phyloP scores from a whole-genome alignment of 2,113 vertebrate species.

The Gymnocephalus cernua region DNA sequence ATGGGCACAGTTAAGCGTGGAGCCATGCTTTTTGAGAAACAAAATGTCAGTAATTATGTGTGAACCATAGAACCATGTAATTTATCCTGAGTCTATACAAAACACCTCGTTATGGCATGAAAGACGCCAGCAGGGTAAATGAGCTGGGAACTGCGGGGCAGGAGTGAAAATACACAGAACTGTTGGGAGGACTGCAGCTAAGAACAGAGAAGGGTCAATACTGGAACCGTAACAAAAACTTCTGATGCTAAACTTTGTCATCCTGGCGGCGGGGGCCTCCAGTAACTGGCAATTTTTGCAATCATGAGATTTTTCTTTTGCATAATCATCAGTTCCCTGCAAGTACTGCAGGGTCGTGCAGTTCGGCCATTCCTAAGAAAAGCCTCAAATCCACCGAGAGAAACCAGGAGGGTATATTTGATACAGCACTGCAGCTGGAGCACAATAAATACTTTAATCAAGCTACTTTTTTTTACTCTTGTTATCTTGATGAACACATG shows the following conservation, averaged over 20 bases:
- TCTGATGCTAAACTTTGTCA: conserved; percentile 14
- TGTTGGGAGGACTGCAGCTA: conserved; percentile 8
- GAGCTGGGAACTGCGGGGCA: background rate
- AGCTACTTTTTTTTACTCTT: background rate
- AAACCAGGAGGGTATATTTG: background rate
- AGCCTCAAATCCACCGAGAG: background rate
- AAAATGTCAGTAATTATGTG: conserved; percentile 26
- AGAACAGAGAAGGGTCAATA: conserved; percentile 18
- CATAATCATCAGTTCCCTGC: conserved; percentile 16
- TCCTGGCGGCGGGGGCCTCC: background rate
- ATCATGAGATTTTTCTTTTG: conserved; percentile 28
- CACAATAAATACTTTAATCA: background rate
- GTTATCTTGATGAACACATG: background rate
- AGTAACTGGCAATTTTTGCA: conserved; percentile 1
- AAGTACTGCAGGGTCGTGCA: background rate
- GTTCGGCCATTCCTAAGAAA: conserved; percentile 9
- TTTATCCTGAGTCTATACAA: conserved; percentile 34
- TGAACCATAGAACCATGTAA: conserved; percentile 20
- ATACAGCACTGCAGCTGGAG: background rate
- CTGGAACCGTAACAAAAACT: conserved; percentile 21
- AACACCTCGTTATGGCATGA: conserved; percentile 12
- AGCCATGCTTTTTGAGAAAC: conserved; percentile 11
- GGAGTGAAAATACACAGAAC: background rate
- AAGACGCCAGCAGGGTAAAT: conserved; percentile 7
- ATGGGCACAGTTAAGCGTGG: background rate